Base-by-base conservation (phyloP, 2,113 vertebrate genomes). In the Brachypteracias leptosomus region DNA sequence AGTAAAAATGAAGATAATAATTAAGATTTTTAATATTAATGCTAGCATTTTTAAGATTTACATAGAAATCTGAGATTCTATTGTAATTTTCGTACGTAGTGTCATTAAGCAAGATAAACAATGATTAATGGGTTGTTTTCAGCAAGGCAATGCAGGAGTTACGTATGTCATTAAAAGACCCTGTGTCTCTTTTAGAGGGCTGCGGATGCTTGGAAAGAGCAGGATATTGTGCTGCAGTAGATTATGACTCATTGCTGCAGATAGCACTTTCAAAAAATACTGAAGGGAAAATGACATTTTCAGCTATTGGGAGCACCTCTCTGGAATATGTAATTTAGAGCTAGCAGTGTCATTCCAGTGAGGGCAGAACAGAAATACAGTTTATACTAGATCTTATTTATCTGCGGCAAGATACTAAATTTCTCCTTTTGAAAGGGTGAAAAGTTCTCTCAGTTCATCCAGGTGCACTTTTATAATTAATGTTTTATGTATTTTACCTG, bases 181-280 rank as follows among this genome's bases (percentile, higher is more conserved):
- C 63, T 57, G 5, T 8, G 11, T 76, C 59, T 61, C 68, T 89
- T 88, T 76, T 70, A 86, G 95, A 97, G 70, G 65, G 44, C 87
- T 96, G 89, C 86, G 85, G 86, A 76, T 90, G 46, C 78, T 78
- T 88, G 74, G 51, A 49, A 88, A 92, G 97, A 96, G 89, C 75
- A 92, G 71, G 55, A n/a, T 73, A 55, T 96, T 94, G 72, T 91
- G 87, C 96, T 97, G 97, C 97, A 98, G 95, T 94, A 85, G 68
- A 67, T 97, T 98, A 98, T 98, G 98, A 98, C 97, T 98, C 98
- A 97, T 95, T 98, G 92, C 96, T 98, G 97, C 97, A 97, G 97
- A 98, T 92, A 95, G 75, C 77, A 55, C 86, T 98, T 88, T 87
- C 13, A 75, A 49, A 94, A 97, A 94, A 26, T 57, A 65, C n/a